Conservation (phyloP, 2,888 invertebrate species). For the Actias luna region DNA sequence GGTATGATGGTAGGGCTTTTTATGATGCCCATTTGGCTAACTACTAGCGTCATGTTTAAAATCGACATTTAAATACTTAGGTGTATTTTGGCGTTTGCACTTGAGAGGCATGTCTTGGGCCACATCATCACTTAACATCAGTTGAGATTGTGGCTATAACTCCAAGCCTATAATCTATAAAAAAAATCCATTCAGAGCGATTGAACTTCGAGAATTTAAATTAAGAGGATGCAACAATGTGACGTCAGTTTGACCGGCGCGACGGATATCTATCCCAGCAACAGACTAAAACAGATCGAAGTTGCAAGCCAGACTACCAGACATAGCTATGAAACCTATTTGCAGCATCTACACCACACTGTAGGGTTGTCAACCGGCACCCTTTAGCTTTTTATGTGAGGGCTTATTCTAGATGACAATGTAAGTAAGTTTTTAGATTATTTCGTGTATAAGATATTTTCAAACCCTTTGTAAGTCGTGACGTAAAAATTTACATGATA, state of each 20-base stretch:
- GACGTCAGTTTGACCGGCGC: slow-evolving; percentile 25
- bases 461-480: no score
- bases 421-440: not conserved
- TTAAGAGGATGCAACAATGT: slow-evolving; percentile 22
- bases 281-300: slow-evolving; percentile 56
- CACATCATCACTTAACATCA: no score
- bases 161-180: not conserved
- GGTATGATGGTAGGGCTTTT: no score
- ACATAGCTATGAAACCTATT: slow-evolving; percentile 28
- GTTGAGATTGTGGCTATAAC: no score
- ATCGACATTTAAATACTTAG: no score
- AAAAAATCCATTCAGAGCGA: no score
- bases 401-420: not conserved
- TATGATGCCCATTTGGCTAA: no score
- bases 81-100: no score
- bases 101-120: no score
- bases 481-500: no score
- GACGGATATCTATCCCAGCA: slow-evolving; percentile 27
- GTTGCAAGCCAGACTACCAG: slow-evolving; percentile 52
- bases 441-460: not conserved
- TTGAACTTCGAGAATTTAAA: not conserved
- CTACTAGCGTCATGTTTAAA: no score
- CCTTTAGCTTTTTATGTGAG: not conserved
- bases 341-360: slow-evolving; percentile 3
- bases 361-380: not conserved